Conservation (phyloP, 1,140 invertebrate genomes). For the Lerema accius region DNA sequence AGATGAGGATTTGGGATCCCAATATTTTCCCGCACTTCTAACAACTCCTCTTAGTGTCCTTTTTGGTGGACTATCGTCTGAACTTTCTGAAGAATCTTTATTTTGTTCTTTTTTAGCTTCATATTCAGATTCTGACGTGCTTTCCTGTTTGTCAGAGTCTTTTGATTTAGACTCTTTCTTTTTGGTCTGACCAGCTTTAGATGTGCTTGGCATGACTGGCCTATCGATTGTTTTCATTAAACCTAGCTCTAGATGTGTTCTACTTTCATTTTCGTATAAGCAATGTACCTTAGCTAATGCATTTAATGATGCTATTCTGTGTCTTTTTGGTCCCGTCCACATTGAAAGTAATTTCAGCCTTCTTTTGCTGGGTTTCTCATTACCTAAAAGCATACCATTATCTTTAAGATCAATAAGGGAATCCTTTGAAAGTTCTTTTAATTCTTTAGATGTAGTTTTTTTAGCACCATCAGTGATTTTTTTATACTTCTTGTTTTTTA, state of each 20-base stretch:
- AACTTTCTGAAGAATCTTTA: constrained; percentile 77
- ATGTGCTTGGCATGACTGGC: constrained; percentile 64
- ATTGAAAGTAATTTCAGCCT: constrained; percentile 76
- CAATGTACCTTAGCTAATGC: constrained; percentile 96
- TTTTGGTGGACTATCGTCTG: constrained; percentile 77
- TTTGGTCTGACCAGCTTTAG: constrained; percentile 57
- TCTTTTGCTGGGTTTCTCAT: constrained; percentile 75
- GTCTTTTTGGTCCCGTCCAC: constrained; percentile 88
- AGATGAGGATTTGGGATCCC: constrained; percentile 89
- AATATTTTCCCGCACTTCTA: constrained; percentile 90
- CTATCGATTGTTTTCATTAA: constrained; percentile 79
- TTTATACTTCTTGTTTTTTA: constrained; percentile 72
- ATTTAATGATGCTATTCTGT: constrained; percentile 94
- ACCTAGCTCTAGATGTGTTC: constrained; percentile 86
- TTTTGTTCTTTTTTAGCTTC: constrained; percentile 74
- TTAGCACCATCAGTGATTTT: constrained; percentile 66
- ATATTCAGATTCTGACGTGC: constrained; percentile 79
- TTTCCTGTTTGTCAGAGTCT: constrained; percentile 69
- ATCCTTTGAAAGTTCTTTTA: constrained; percentile 77
- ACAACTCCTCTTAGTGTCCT: constrained; percentile 87
- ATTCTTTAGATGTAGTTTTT: constrained; percentile 70
- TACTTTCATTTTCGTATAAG: constrained; percentile 94
- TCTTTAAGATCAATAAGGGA: constrained; percentile 75
- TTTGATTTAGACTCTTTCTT: constrained; percentile 73
- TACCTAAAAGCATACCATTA: constrained; percentile 55